Evolutionary conservation across 2,113 vertebrate genomes (phyloP).

Genomic region (Xyliphius kryptos): DNA sequence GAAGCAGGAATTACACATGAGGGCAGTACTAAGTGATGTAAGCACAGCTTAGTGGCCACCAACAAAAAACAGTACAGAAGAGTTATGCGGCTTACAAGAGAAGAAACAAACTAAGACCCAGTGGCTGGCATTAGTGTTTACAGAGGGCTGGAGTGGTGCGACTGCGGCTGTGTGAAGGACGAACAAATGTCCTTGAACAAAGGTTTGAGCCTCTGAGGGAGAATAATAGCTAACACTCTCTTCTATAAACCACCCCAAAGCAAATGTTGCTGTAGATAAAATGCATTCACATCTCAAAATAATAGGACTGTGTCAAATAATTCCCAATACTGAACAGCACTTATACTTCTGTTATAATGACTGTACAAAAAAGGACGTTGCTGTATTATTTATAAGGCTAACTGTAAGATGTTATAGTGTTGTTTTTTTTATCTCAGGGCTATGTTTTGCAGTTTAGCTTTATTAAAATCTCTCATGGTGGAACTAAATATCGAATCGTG

Average conservation of each 20-base stretch:
- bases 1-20: constrained; percentile 26
- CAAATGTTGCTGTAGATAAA: no score
- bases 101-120: neutral
- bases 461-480: no score
- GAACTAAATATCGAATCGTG: no score
- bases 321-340: neutral
- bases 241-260: no score
- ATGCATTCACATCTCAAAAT: neutral
- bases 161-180: neutral
- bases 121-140: neutral
- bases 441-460: no score
- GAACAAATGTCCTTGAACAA: neutral
- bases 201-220: no score
- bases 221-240: no score
- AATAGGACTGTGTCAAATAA: neutral
- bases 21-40: no score
- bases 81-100: constrained; percentile 1
- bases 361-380: neutral
- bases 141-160: neutral
- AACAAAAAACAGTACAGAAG: no score
- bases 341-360: neutral
- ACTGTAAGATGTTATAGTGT: constrained; percentile 3
- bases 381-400: constrained; percentile 14
- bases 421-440: no score
- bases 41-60: no score